Evolutionary conservation across 2,888 invertebrate species (phyloP), one percentile per base, ranked within the genome.

Genomic region (Chaetogeoica ovagalla): DNA sequence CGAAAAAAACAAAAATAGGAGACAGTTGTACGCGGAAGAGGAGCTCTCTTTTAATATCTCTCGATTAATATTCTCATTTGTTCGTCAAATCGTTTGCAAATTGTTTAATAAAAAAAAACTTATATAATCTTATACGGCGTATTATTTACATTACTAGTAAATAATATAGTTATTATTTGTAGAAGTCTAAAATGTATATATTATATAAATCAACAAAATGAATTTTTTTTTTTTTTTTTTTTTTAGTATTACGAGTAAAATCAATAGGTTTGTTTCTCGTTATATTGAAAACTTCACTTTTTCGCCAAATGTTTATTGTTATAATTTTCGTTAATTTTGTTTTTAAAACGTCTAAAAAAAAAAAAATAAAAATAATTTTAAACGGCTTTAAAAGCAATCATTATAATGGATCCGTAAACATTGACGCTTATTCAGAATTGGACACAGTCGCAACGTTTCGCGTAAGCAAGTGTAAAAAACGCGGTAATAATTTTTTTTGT

Each of bases 211-310:
- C 9, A 21, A 21, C 19, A 17, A 39, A 39, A 17, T 68, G 8
- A 30, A 30, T 30, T 30, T 30, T 30, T 1, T 23, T 23, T 23
- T 30, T 30, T 30, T 30, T 1, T 23, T 23, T 23, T 19, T 19
- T 23, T 23, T 5, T 5, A 48, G 48, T 48, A 30, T 72, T 60
- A 48, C 48, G 13, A 48, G 15, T 48, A 62, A 73, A 63, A 74
- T 39, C 55, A 55, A 74, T 57, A 65, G 55, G 65, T 65, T 65
- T 21, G 17, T 65, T 65, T 74, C 65, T 65, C 74, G 65, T 74
- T 74, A 74, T 21, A 65, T 21, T 55, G 63, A 74, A 39, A 74
- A 65, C 39, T 65, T 74, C 57, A 65, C 37, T 74, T 63, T 52
- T 11, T 63, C 48, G 30, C 13, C 37, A 73, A 73, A 62, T 13